Evolutionary conservation across 2,888 invertebrate genomes (phyloP).

Genomic region (Cynaeus angustus): DNA sequence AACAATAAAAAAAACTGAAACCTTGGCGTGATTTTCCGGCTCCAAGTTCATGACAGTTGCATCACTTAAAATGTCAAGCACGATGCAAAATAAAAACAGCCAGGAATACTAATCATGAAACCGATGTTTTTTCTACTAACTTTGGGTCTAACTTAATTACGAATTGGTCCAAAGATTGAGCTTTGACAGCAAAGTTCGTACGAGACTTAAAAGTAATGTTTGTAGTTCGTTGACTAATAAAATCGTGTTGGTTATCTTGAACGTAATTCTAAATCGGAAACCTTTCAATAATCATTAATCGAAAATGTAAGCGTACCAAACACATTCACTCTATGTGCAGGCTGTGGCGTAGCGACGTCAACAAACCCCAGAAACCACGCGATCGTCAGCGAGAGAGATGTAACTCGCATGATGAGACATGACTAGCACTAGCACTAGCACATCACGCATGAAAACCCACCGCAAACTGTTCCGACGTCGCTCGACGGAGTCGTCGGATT

Average conservation of each 20-base stretch:
- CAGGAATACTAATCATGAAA: constrained; percentile 2
- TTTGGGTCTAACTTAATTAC: no score
- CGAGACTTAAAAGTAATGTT: no score
- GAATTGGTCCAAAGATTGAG: no score
- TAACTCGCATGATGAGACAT: constrained; percentile 36
- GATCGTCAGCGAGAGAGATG: constrained; percentile 30
- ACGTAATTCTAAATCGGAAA: no score
- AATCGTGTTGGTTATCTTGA: no score
- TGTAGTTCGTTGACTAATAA: no score
- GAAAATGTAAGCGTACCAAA: constrained; percentile 31
- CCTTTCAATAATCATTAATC: no score
- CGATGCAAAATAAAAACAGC: constrained; percentile 15
- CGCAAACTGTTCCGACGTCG: constrained; percentile 41
- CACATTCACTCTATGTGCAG: constrained; percentile 30
- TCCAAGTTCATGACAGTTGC: no score
- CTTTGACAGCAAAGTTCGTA: no score
- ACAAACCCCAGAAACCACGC: constrained; percentile 13
- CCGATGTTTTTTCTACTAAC: not conserved
- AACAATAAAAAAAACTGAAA: no score
- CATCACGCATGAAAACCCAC: constrained; percentile 34
- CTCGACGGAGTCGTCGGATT: constrained; percentile 44
- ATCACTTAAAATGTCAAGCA: no score
- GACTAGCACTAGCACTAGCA: constrained; percentile 37
- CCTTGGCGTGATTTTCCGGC: no score
- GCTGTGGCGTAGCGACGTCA: constrained; percentile 28